These are phyloP conservation scores for Danio kyathit DNA, from an alignment of 2,797 vertebrate genomes.

Conservation along the genomic window DNA sequence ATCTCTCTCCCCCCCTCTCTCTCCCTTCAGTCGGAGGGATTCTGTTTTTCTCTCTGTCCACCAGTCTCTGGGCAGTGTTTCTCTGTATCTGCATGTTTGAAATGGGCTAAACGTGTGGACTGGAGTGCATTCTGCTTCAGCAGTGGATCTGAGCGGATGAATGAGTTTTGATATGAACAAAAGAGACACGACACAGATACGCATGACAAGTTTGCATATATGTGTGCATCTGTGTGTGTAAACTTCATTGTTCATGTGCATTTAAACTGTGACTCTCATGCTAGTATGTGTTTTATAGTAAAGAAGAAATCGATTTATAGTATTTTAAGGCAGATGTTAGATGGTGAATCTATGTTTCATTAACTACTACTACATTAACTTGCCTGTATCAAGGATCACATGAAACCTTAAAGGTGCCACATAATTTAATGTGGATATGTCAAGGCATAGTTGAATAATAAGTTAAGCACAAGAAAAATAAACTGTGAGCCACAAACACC, in stretches of 20 bases:
- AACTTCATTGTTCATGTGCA: conserved; percentile 14
- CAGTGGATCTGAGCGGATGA: conserved; percentile 55
- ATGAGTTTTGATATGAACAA: conserved; percentile 34
- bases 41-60: conserved; percentile 6
- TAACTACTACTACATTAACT: no score
- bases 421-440: no score
- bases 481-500: no score
- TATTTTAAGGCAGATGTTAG: no score
- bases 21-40: background rate
- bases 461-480: no score
- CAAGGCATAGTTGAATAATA: no score
- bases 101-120: conserved; percentile 77
- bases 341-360: no score
- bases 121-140: conserved; percentile 62
- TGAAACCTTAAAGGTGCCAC: no score
- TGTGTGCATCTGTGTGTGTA: background rate
- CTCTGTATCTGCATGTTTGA: conserved; percentile 74
- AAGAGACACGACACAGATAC: conserved; percentile 35
- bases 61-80: conserved; percentile 66
- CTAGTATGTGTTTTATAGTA: background rate
- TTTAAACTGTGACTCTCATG: conserved; percentile 13
- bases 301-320: no score
- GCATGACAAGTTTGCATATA: conserved; percentile 51
- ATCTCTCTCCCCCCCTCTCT: conserved; percentile 39
- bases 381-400: no score